Evolutionary conservation across 2,888 invertebrate species (phyloP).

Genomic region (Caenorhabditis becei): DNA sequence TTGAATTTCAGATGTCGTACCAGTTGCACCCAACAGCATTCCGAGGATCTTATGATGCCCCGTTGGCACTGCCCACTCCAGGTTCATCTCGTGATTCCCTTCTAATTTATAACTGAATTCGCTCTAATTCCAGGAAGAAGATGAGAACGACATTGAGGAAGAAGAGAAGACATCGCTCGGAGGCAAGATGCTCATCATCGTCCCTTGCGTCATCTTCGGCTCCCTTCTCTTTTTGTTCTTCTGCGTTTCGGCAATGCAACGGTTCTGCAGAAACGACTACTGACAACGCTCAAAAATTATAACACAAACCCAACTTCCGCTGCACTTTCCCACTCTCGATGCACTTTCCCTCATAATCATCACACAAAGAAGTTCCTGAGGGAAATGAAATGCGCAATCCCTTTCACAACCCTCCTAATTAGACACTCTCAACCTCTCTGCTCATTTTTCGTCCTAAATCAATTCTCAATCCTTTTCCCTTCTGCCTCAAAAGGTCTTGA

Average conservation of each 20-base stretch:
- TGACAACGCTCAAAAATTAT: background rate
- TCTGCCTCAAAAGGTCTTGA: background rate
- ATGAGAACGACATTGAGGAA: slow-evolving; percentile 62
- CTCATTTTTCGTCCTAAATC: slow-evolving; percentile 6
- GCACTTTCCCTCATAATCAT: background rate
- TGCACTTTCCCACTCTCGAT: background rate
- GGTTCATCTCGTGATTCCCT: slow-evolving; percentile 31
- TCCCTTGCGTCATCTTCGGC: slow-evolving; percentile 65
- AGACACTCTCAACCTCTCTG: background rate
- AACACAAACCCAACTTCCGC: background rate
- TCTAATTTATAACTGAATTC: slow-evolving; percentile 1
- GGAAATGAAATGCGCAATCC: too few species aligned
- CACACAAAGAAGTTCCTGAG: background rate
- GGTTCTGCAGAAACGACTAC: slow-evolving; percentile 67
- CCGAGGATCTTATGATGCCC: slow-evolving; percentile 73
- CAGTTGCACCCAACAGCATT: slow-evolving; percentile 71
- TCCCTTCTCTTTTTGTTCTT: slow-evolving; percentile 67
- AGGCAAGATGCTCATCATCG: slow-evolving; percentile 66
- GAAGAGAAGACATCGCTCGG: slow-evolving; percentile 64
- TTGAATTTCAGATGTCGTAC: slow-evolving; percentile 64
- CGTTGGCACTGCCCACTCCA: slow-evolving; percentile 70
- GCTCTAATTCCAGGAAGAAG: slow-evolving; percentile 63
- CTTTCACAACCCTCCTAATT: background rate
- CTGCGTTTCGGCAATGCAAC: slow-evolving; percentile 68
- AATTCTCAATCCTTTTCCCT: background rate